These are phyloP conservation scores for Origma solitaria DNA, from an alignment of 2,113 vertebrate species.

Conservation along the genomic window DNA sequence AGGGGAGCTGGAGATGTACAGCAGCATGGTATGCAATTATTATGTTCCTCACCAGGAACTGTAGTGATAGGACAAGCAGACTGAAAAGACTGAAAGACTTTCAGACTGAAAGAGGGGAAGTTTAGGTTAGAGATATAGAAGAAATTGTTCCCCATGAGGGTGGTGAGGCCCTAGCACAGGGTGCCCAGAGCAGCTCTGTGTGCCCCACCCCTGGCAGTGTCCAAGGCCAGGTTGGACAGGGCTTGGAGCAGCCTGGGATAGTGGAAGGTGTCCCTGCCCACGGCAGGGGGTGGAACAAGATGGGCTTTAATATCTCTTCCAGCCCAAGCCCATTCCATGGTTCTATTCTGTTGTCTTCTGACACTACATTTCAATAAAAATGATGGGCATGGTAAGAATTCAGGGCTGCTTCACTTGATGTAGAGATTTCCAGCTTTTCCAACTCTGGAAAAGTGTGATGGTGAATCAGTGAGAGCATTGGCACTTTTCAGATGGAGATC, in stretches of 20 bases:
- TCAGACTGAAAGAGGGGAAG: background rate
- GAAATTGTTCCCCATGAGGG: background rate
- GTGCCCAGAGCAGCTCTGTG: background rate
- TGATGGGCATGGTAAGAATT: background rate
- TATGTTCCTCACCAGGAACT: background rate
- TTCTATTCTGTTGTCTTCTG: background rate
- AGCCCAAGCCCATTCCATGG: background rate
- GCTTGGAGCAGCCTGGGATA: background rate
- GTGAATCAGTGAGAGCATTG: background rate
- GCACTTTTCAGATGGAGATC: background rate
- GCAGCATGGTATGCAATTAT: background rate
- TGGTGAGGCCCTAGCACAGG: background rate
- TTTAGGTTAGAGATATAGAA: background rate
- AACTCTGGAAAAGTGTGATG: accelerated
- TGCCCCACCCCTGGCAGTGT: background rate
- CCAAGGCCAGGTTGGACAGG: background rate
- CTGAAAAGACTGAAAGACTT: too few species aligned
- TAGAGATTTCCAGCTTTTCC: background rate
- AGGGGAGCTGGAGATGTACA: background rate
- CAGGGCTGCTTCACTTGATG: background rate
- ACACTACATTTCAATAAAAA: background rate
- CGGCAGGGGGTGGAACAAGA: too few species aligned
- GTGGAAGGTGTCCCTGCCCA: background rate
- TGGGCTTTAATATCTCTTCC: background rate
- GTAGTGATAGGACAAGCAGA: background rate